Conservation (phyloP, 2,888 invertebrate species). For the Nephrocerus scutellatus region DNA sequence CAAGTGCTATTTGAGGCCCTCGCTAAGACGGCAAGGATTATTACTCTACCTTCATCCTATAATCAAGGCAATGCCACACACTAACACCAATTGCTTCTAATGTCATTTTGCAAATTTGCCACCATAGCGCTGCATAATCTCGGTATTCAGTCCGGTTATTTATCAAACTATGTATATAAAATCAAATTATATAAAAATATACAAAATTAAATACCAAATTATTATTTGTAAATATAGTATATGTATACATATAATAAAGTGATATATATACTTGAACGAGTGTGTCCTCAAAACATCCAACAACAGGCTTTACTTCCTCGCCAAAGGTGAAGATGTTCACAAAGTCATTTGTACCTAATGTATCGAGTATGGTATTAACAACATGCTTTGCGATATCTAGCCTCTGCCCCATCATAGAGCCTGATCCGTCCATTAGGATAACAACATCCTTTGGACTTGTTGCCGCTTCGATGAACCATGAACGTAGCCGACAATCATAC, state of each 20-base stretch:
- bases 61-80: no score
- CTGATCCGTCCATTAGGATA: constrained; percentile 79
- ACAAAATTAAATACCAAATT: background rate
- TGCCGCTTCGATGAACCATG: constrained; percentile 97
- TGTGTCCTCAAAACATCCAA: constrained; percentile 81
- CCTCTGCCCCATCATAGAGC: constrained; percentile 83
- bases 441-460: constrained; percentile 93
- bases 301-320: constrained; percentile 69
- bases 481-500: constrained; percentile 89
- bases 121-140: no score
- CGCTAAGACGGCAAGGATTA: no score
- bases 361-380: constrained; percentile 84
- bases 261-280: constrained; percentile 77
- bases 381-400: constrained; percentile 86
- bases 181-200: constrained; percentile 15
- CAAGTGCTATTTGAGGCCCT: no score
- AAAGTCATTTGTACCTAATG: constrained; percentile 95
- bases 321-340: constrained; percentile 94
- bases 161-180: no score
- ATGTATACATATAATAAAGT: constrained; percentile 2
- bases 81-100: no score
- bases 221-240: background rate
- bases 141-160: no score
- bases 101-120: no score
- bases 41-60: no score